Evolutionary conservation across 2,797 vertebrate species (phyloP).

Genomic region (Pelochelys cantorii): DNA sequence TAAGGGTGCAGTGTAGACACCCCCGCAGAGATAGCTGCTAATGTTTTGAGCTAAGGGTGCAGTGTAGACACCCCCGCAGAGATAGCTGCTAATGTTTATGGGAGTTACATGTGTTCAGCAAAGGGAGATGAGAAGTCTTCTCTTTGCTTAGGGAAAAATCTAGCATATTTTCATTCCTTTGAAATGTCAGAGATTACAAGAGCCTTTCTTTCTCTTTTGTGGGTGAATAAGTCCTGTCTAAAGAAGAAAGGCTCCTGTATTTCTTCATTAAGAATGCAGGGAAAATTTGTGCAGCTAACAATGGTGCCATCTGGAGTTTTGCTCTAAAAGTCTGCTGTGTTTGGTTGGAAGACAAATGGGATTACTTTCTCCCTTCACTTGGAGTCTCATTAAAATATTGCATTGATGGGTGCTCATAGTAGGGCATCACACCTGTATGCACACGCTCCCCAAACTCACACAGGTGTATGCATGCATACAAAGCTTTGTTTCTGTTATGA

Average conservation of each 20-base stretch:
- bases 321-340: background rate
- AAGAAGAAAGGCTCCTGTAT: background rate
- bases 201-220: background rate
- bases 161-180: constrained; percentile 29
- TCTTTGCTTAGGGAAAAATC: background rate
- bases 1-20: no score
- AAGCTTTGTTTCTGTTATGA: background rate
- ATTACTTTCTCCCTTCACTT: background rate
- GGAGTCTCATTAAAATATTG: background rate
- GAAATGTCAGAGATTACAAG: background rate
- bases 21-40: no score
- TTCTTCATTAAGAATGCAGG: background rate
- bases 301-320: background rate
- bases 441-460: fast-evolving
- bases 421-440: background rate
- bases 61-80: no score
- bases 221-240: background rate
- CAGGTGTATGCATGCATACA: fast-evolving
- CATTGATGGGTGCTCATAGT: background rate
- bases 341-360: background rate
- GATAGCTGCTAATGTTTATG: background rate
- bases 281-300: background rate
- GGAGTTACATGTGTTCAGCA: background rate
- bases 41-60: background rate
- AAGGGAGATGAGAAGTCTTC: background rate